Base-by-base conservation (phyloP, 2,888 invertebrate species). In the Epinotia ramella region DNA sequence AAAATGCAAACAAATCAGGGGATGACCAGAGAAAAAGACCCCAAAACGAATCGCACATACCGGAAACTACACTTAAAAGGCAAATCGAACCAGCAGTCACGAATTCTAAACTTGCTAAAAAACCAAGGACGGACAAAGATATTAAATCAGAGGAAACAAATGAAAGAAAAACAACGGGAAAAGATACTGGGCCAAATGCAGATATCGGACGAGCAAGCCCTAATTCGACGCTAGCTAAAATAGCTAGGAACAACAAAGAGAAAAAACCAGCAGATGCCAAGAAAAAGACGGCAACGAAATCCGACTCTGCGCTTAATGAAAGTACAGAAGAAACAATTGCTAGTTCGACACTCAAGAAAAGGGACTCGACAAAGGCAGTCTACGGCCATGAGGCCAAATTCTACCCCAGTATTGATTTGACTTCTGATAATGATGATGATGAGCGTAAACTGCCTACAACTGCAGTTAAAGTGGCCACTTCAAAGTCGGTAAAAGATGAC, bases 381-480 rank as follows among this genome's bases (percentile, higher is more conserved):
- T 53, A 6, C 7, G 53, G 53, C 40, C 40, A 40, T 9, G 40
- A 40, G 40, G 9, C 40, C 40, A 53, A 53, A n/a, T n/a, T 6
- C 53, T 53, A 53, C 53, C 6, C 0, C n/a, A 28, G 33, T 24
- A 33, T 66, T 66, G 66, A 66, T 33, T 66, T 66, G 53, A 66
- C 66, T 49, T 46, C 46, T 18, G 65, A 46, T 6, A 33, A 33
- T 53, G 28, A 49, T 28, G 1, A 24, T 24, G 18, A 11, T 18
- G n/a, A 66, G 1, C 4, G 24, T 24, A 49, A 24, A 49, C 24
- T 28, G 16, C 2, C 24, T 24, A 18, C 49, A 18, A 6, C 11
- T 18, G 12, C n/a, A 53, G 13, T 53, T 53, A 16, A n/a, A n/a
- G n/a, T 13, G 16, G 16, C n/a, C n/a, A 53, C 2, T 53, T 5